These are phyloP conservation scores for Hedya salicella DNA, from an alignment of 2,888 invertebrate species.

Conservation along the genomic window DNA sequence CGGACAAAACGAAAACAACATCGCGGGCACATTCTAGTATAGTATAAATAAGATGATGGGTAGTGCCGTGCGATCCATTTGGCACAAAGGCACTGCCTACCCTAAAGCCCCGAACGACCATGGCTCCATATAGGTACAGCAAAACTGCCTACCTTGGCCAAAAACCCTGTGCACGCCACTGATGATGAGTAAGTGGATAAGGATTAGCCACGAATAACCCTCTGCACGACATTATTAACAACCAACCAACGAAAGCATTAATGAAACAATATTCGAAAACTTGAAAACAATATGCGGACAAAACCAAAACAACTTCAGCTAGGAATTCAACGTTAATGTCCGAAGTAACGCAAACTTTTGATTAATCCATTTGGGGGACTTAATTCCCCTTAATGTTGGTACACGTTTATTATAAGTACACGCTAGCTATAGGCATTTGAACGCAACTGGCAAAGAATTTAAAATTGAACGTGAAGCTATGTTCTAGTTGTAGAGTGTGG, in stretches of 20 bases:
- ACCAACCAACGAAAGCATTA: not conserved
- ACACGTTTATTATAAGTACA: slow-evolving; percentile 35
- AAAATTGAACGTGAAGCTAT: slow-evolving; percentile 22
- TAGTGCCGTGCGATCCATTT: too few relatives aligned
- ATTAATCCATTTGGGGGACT: slow-evolving; percentile 44
- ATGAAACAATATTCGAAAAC: not conserved
- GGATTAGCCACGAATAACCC: too few relatives aligned
- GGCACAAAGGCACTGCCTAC: too few relatives aligned
- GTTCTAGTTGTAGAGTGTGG: not conserved
- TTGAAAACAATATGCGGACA: not conserved
- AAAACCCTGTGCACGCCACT: too few relatives aligned
- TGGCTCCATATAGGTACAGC: too few relatives aligned
- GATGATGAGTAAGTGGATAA: too few relatives aligned
- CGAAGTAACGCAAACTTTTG: slow-evolving; percentile 36
- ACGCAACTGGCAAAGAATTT: slow-evolving; percentile 57
- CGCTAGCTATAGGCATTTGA: slow-evolving; percentile 9
- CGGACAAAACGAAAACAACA: too few relatives aligned
- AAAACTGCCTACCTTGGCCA: too few relatives aligned
- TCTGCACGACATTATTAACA: not conserved
- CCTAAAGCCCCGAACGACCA: too few relatives aligned
- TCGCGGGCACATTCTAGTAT: too few relatives aligned
- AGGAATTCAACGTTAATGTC: slow-evolving; percentile 28
- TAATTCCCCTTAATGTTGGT: slow-evolving; percentile 40
- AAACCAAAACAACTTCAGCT: slow-evolving; percentile 14
- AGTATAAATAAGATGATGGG: too few relatives aligned